phyloP scores from a whole-genome alignment of 2,797 vertebrate genomes.

The Brachymystax lenok region DNA sequence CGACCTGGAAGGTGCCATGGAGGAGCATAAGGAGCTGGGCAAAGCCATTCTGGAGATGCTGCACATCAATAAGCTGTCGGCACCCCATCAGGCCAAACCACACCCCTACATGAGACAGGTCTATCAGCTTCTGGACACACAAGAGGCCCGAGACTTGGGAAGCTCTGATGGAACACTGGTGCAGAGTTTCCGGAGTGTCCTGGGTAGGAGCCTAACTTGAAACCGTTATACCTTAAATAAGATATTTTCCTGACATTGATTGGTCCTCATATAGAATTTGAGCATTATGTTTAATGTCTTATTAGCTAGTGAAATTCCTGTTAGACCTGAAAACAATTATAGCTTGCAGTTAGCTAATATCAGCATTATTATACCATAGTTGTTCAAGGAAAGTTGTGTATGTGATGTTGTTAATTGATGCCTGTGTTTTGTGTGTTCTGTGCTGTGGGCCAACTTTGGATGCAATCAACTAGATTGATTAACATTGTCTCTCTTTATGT shows the following conservation, averaged over 20 bases:
- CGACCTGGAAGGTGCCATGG: conserved; percentile 36
- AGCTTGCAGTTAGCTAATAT: background rate
- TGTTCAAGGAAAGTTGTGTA: conserved; percentile 2
- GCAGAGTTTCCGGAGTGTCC: conserved; percentile 72
- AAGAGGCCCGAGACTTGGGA: conserved; percentile 57
- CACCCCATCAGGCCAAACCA: conserved; percentile 61
- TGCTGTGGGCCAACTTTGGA: background rate
- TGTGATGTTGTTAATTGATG: background rate
- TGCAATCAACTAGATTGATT: background rate
- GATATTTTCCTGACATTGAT: background rate
- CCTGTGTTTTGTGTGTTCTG: background rate
- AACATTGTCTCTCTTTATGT: background rate
- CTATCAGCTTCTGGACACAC: conserved; percentile 63
- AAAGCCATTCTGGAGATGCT: conserved; percentile 78
- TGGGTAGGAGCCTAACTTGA: conserved; percentile 51
- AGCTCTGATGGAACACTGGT: conserved; percentile 70
- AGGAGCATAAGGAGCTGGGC: conserved; percentile 45
- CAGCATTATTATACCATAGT: background rate
- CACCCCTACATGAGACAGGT: conserved; percentile 78
- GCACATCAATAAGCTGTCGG: conserved; percentile 73
- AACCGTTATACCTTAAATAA: background rate
- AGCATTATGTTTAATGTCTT: background rate
- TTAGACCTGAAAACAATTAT: background rate
- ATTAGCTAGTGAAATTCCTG: background rate
- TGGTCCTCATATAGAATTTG: background rate